Conservation (phyloP, 2,888 invertebrate genomes). For the Criorhina ranunculi region DNA sequence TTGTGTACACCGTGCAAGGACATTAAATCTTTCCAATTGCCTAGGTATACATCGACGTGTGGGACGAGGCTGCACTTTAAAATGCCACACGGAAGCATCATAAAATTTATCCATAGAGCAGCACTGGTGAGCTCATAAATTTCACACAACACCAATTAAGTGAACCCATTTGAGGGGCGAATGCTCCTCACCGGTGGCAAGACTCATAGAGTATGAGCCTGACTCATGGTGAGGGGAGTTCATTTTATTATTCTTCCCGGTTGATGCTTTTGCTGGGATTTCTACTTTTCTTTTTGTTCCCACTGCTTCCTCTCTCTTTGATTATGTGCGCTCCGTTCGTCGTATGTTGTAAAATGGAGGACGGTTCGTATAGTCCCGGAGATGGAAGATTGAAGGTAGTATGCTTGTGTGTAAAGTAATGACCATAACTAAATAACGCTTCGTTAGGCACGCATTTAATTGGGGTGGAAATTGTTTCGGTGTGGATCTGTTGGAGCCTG, state of each 20-base stretch:
- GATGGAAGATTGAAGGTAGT: not conserved
- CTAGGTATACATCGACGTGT: conserved; percentile 2
- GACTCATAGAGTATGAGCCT: not conserved
- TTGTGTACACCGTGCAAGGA: conserved; percentile 46
- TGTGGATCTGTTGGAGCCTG: conserved; percentile 46
- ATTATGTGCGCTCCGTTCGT: conserved; percentile 15
- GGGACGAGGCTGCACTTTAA: conserved; percentile 40
- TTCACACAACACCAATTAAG: conserved; percentile 74
- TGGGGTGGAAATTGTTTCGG: conserved; percentile 68
- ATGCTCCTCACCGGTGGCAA: not conserved
- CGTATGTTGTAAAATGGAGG: conserved; percentile 57
- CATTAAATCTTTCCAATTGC: conserved; percentile 64
- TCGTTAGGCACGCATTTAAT: conserved; percentile 73
- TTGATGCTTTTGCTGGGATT: conserved; percentile 34
- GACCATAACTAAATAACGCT: conserved; percentile 73
- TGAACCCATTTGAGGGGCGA: conserved; percentile 59
- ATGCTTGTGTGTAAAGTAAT: conserved; percentile 61
- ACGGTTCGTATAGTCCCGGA: not conserved
- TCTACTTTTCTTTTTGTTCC: conserved; percentile 4
- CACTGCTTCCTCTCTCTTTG: conserved; percentile 1
- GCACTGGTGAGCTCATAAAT: conserved; percentile 66
- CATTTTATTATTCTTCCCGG: conserved; percentile 66
- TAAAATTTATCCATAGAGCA: conserved; percentile 51
- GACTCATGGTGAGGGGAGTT: conserved; percentile 51
- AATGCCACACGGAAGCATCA: conserved; percentile 55